Percentiles rank a stretch among this genome's conserved stretches.
These are phyloP conservation scores for Lipophrys pholis DNA, from an alignment of 2,113 vertebrate genomes.

Conservation along the genomic window DNA sequence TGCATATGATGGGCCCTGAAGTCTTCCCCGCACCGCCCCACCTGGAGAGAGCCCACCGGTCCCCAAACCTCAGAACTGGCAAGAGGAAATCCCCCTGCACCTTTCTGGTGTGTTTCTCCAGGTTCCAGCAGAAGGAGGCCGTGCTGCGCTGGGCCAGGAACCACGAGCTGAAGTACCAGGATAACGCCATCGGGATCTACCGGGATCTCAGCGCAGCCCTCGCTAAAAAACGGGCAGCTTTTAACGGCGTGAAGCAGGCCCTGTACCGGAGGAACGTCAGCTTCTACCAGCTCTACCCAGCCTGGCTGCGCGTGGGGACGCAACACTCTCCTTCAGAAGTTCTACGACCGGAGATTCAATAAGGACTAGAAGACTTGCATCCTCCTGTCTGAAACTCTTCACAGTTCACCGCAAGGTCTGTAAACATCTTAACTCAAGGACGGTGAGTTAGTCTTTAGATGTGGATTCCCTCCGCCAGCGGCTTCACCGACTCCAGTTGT, in stretches of 20 bases:
- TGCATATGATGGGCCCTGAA: neutral
- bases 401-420: too few species aligned
- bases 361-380: neutral
- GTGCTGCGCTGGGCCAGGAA: slow-evolving; percentile 1
- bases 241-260: neutral
- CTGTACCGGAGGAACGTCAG: too few species aligned
- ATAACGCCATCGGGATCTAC: too few species aligned
- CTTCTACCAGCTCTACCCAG: neutral
- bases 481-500: too few species aligned
- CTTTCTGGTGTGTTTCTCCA: slow-evolving; percentile 14
- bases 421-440: too few species aligned
- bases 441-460: too few species aligned
- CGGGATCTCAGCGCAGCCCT: too few species aligned
- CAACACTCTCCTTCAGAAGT: neutral
- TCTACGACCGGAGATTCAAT: neutral
- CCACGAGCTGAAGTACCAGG: neutral
- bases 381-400: too few species aligned
- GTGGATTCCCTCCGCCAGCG: too few species aligned
- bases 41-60: slow-evolving; percentile 6
- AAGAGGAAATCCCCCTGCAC: neutral
- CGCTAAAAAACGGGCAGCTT: neutral
- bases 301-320: neutral
- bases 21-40: neutral
- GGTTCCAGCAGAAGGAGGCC: slow-evolving; percentile 19
- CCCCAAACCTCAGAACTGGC: neutral